phyloP scores from a whole-genome alignment of 2,888 invertebrate species.

The Drosophila suboccidentalis region DNA sequence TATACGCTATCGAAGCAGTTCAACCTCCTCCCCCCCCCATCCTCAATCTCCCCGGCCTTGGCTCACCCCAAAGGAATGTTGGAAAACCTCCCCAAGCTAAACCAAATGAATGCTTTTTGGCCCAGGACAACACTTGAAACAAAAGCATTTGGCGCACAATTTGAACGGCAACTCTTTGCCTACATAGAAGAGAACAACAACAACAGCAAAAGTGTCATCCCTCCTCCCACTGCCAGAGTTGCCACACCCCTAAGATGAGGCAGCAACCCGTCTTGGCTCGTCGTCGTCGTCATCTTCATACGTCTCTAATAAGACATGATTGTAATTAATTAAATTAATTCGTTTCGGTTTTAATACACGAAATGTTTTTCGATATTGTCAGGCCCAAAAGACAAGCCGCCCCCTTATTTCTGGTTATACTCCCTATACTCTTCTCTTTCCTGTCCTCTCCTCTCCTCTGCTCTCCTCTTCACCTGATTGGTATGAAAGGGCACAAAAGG shows the following conservation, averaged over 20 bases:
- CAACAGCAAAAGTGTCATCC: constrained; percentile 11
- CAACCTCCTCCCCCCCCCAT: constrained; percentile 10
- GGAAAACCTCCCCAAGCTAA: constrained; percentile 16
- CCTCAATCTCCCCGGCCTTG: background rate
- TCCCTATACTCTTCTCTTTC: background rate
- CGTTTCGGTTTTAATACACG: constrained; percentile 85
- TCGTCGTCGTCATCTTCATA: constrained; percentile 71
- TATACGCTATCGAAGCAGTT: constrained; percentile 51
- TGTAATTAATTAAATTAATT: constrained; percentile 86
- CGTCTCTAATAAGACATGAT: constrained; percentile 85
- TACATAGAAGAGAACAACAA: background rate
- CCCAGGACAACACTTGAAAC: constrained; percentile 65
- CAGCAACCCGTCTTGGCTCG: constrained; percentile 29
- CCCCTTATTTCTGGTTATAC: background rate
- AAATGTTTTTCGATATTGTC: constrained; percentile 82
- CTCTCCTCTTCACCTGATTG: background rate
- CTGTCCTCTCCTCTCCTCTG: background rate
- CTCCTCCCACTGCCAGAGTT: background rate
- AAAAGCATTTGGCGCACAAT: constrained; percentile 61
- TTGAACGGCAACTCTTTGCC: constrained; percentile 54
- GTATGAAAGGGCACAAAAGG: constrained; percentile 66
- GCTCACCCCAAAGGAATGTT: background rate
- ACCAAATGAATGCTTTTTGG: constrained; percentile 10
- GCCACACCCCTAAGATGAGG: constrained; percentile 5
- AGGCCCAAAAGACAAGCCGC: constrained; percentile 19